Evolutionary conservation across 2,888 invertebrate species (phyloP), one percentile per base, ranked within the genome.

Genomic region (Ectemnius cavifrons): DNA sequence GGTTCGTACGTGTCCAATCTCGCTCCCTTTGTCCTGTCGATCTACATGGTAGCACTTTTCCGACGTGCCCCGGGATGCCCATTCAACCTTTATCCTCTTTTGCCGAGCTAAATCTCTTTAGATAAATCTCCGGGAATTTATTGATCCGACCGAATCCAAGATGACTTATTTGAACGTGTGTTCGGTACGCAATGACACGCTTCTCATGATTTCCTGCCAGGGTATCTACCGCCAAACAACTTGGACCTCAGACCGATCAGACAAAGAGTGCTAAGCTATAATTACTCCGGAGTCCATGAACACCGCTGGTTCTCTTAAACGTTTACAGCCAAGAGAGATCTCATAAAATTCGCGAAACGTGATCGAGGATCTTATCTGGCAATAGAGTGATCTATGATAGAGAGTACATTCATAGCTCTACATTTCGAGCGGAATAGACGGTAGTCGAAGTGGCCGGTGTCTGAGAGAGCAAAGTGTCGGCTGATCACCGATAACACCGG

Each of bases 1-100:
- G 64, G 76, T 63, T 78, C 11, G 18, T 83, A 84, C 77, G 79
- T 69, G 77, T 80, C 82, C 76, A 82, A 85, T 85, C 80, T 72
- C 47, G 73, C 71, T 45, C 72, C 79, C 71, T 83, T 84, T 85
- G 73, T 77, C 63, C 46, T 58, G 52, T 56, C 67, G 37, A 37
- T 37, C 37, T 37, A 37, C 37, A 37, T 37, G 37, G 37, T 37
- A 37, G 37, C 37, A 37, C 8, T 37, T 37, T 37, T 37, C 8
- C 37, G 37, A 37, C 37, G 37, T 37, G 37, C 37, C 37, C 11
- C 37, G 37, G 37, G 37, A 37, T 37, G 37, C 37, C 37, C 71
- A 74, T 67, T 61, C 62, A 68, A 63, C 76, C 78, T 65, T 68
- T 68, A 64, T 56, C 65, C 71, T 67, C 67, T 46, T 67, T 64